These are phyloP conservation scores for Gymnobelideus leadbeateri DNA, from an alignment of 2,113 vertebrate genomes.

Conservation along the genomic window DNA sequence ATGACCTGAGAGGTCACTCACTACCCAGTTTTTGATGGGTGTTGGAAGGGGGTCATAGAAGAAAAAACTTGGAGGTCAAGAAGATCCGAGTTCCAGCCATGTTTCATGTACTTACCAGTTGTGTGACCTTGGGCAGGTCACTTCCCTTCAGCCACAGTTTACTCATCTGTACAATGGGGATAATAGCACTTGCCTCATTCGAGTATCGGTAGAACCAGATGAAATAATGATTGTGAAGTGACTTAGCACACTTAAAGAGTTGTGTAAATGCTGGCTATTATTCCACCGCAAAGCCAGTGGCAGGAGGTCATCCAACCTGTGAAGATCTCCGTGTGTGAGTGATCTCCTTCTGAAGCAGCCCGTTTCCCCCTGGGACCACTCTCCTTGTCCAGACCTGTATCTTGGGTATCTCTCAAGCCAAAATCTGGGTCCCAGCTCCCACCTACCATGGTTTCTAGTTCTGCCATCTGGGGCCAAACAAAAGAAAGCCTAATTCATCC, in stretches of 20 bases:
- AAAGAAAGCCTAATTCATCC: too few relatives aligned
- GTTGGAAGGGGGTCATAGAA: not conserved
- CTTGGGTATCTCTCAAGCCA: not conserved
- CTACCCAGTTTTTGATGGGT: not conserved
- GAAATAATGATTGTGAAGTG: not conserved
- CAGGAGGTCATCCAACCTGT: not conserved
- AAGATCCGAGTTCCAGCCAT: not conserved
- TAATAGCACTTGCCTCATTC: not conserved
- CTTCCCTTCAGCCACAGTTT: not conserved
- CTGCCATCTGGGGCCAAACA: not conserved
- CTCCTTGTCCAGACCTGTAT: not conserved
- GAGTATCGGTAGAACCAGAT: not conserved
- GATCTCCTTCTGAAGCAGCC: not conserved
- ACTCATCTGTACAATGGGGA: not conserved
- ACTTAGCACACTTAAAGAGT: too few relatives aligned
- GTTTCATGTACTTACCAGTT: not conserved
- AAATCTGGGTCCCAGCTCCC: not conserved
- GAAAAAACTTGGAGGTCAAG: not conserved
- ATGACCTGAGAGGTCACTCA: too few relatives aligned
- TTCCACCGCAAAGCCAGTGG: not conserved
- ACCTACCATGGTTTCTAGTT: not conserved
- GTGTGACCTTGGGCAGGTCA: not conserved
- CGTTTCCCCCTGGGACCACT: not conserved
- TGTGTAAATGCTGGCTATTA: not conserved
- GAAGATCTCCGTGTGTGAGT: not conserved